Percentiles rank a stretch among this genome's conserved stretches.
Conservation (phyloP, 2,888 invertebrate genomes). For the Agapostemon virescens region DNA sequence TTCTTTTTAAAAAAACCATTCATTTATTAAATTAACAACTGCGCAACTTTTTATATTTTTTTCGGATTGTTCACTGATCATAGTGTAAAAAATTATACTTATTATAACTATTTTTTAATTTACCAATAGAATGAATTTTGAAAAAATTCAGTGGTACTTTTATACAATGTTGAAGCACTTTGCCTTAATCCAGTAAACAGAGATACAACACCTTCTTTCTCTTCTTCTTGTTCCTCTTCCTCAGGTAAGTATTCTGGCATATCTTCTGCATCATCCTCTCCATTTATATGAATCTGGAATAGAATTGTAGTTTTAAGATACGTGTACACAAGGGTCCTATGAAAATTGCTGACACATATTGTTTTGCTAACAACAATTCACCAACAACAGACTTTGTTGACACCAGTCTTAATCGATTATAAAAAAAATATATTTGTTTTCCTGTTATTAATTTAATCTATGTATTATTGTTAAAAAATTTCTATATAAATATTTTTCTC, state of each 20-base stretch:
- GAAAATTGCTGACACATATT: too few relatives aligned
- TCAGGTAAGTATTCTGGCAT: constrained; percentile 79
- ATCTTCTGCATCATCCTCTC: constrained; percentile 72
- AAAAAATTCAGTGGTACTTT: constrained; percentile 78
- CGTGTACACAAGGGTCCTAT: too few relatives aligned
- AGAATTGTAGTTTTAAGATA: background rate
- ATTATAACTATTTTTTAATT: constrained; percentile 53
- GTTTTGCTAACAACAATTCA: too few relatives aligned
- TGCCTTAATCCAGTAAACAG: constrained; percentile 78
- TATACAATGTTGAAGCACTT: constrained; percentile 78
- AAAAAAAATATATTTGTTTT: too few relatives aligned
- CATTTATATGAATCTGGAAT: constrained; percentile 69
- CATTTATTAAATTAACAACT: constrained; percentile 10
- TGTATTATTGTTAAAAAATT: too few relatives aligned
- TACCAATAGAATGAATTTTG: constrained; percentile 79
- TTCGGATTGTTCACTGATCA: constrained; percentile 13
- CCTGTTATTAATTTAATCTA: too few relatives aligned
- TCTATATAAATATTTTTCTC: too few relatives aligned
- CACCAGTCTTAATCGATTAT: too few relatives aligned
- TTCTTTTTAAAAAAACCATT: background rate
- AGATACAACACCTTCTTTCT: constrained; percentile 79
- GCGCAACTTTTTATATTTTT: constrained; percentile 26
- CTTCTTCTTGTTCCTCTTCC: constrained; percentile 75
- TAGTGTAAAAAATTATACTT: constrained; percentile 40
- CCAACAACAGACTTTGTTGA: too few relatives aligned